Evolutionary conservation across 2,797 vertebrate genomes (phyloP).

Genomic region (Pseudochaenichthys georgianus): DNA sequence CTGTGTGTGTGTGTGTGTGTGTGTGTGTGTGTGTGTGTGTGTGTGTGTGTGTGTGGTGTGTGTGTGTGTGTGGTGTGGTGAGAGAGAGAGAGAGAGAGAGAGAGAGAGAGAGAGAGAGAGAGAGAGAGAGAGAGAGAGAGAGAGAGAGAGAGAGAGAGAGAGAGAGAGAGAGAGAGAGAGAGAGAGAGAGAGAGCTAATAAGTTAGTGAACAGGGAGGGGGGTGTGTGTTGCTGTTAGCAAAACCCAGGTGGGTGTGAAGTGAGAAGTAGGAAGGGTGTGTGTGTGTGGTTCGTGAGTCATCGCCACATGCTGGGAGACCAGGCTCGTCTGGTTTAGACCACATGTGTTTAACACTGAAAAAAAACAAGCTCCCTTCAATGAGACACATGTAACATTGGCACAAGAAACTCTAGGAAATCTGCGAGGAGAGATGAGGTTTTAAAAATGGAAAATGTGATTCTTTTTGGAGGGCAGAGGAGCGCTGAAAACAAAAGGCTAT

Average conservation of each 20-base stretch:
- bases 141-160: too few relatives aligned
- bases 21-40: neutral
- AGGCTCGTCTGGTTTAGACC: constrained; percentile 66
- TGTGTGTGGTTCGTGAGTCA: constrained; percentile 68
- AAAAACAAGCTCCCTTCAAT: constrained; percentile 40
- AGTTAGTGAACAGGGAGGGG: constrained; percentile 5
- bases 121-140: too few relatives aligned
- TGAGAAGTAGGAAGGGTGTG: constrained; percentile 39
- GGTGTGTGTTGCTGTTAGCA: constrained; percentile 6
- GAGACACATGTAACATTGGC: constrained; percentile 5
- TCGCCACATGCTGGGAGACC: constrained; percentile 77
- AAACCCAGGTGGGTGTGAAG: constrained; percentile 70
- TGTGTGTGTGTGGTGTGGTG: too few relatives aligned
- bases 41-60: too few relatives aligned
- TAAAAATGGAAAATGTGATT: constrained; percentile 18
- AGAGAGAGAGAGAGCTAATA: constrained; percentile 23
- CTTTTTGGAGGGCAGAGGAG: neutral
- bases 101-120: too few relatives aligned
- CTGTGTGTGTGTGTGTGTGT: too few relatives aligned
- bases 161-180: too few relatives aligned
- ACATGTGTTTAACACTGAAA: constrained; percentile 61
- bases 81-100: too few relatives aligned
- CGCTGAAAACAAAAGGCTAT: constrained; percentile 31
- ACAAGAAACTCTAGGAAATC: neutral
- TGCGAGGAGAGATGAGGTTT: constrained; percentile 6